A percentile compares a stretch with the other conserved stretches of the same genome.
Evolutionary conservation across 2,797 vertebrate genomes (phyloP).

Genomic region (Choloepus didactylus): DNA sequence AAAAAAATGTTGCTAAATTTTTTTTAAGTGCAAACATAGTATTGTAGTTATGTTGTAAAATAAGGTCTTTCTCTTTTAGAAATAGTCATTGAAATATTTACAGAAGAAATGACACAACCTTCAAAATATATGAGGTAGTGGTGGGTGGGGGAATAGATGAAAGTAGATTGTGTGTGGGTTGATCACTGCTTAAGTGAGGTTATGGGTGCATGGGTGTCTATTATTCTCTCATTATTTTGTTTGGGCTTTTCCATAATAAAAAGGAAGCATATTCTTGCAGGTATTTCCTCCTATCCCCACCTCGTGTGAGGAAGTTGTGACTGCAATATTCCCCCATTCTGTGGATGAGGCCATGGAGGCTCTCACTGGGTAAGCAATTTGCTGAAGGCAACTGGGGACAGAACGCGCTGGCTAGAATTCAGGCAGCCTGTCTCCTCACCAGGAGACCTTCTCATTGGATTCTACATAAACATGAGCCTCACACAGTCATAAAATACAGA

Average conservation of each 20-base stretch:
- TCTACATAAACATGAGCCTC: conserved; percentile 69
- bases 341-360: conserved; percentile 48
- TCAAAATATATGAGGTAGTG: conserved; percentile 28
- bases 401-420: conserved; percentile 61
- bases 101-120: conserved; percentile 58
- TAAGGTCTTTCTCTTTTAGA: conserved; percentile 51
- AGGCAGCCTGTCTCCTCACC: conserved; percentile 32
- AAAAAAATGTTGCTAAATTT: not conserved
- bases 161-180: not conserved
- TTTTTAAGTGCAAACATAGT: conserved; percentile 12
- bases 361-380: conserved; percentile 60
- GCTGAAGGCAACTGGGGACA: conserved; percentile 50
- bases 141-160: not conserved
- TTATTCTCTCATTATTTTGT: conserved; percentile 52
- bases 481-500: conserved; percentile 54
- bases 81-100: conserved; percentile 47
- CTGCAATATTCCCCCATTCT: conserved; percentile 16
- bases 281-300: not conserved
- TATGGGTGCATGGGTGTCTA: not conserved
- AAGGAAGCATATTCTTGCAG: conserved; percentile 26
- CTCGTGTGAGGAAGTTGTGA: not conserved
- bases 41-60: conserved; percentile 51
- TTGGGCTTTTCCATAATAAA: conserved; percentile 39
- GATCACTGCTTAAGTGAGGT: conserved; percentile 1
- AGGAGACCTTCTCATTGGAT: conserved; percentile 48